Conservation (phyloP, 2,888 invertebrate species). For the Cabera pusaria region DNA sequence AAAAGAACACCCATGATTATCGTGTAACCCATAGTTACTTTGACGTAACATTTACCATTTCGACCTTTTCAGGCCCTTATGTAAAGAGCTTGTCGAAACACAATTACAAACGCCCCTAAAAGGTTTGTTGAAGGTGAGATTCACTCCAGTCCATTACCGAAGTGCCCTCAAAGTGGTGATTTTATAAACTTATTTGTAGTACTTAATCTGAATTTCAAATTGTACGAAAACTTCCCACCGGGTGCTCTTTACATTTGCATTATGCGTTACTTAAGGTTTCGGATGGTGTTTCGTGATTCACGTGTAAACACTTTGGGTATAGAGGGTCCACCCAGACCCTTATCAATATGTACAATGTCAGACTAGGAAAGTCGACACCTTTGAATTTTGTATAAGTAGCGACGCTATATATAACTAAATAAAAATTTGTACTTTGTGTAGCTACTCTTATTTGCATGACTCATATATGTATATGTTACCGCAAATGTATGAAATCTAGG, state of each 20-base stretch:
- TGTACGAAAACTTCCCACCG: conserved; percentile 49
- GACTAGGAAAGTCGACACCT: too few relatives aligned
- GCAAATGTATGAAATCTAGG: too few relatives aligned
- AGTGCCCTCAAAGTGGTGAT: conserved; percentile 44
- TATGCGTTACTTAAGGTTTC: conserved; percentile 46
- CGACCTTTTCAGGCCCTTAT: conserved; percentile 14
- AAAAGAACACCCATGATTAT: too few relatives aligned
- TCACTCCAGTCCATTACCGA: conserved; percentile 49
- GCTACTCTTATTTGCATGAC: too few relatives aligned
- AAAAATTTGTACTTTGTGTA: too few relatives aligned
- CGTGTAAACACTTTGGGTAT: conserved; percentile 38
- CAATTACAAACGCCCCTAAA: conserved; percentile 30
- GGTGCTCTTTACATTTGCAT: conserved; percentile 53
- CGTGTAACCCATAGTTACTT: conserved; percentile 6
- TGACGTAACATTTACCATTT: conserved; percentile 13
- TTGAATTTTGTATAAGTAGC: too few relatives aligned
- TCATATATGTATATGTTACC: too few relatives aligned
- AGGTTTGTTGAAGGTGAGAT: conserved; percentile 34
- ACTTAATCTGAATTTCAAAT: conserved; percentile 65
- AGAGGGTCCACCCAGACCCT: too few relatives aligned
- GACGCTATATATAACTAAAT: too few relatives aligned
- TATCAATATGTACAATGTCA: too few relatives aligned
- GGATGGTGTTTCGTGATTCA: conserved; percentile 43
- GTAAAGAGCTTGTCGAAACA: conserved; percentile 25
- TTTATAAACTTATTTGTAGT: conserved; percentile 63